Evolutionary conservation across 2,797 vertebrate genomes (phyloP).

Genomic region (Vireo griseus): DNA sequence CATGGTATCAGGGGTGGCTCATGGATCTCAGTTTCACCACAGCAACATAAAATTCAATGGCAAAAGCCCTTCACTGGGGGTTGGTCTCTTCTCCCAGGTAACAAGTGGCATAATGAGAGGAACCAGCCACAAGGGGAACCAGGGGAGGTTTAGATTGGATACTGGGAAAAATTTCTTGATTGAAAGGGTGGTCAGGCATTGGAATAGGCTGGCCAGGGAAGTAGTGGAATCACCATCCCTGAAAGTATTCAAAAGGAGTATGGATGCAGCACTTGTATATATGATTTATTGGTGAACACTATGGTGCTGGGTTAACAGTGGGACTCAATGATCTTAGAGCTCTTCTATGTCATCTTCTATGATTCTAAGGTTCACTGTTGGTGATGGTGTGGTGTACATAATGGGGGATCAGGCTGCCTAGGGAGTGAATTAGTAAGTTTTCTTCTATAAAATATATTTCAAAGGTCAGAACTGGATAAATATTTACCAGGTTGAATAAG

Average conservation of each 20-base stretch:
- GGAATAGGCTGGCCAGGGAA: background rate
- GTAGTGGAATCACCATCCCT: background rate
- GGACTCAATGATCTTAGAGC: background rate
- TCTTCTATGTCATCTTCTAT: background rate
- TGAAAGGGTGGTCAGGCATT: background rate
- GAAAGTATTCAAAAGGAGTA: background rate
- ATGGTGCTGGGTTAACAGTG: background rate
- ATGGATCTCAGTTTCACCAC: background rate
- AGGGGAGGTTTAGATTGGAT: background rate
- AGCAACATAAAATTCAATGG: background rate
- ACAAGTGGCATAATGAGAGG: background rate
- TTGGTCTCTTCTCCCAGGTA: background rate
- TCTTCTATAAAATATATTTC: background rate
- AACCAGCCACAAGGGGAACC: rapidly evolving
- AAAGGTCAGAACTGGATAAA: background rate
- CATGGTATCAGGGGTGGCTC: background rate
- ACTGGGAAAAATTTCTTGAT: background rate
- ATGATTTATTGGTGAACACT: background rate
- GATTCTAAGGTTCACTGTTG: background rate
- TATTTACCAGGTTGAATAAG: background rate
- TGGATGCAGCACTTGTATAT: background rate
- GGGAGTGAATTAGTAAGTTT: background rate
- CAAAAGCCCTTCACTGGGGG: background rate
- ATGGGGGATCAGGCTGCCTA: background rate
- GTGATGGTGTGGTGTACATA: background rate